These are phyloP conservation scores for Ctenoplectra terminalis DNA, from an alignment of 1,140 invertebrate genomes.

Conservation along the genomic window DNA sequence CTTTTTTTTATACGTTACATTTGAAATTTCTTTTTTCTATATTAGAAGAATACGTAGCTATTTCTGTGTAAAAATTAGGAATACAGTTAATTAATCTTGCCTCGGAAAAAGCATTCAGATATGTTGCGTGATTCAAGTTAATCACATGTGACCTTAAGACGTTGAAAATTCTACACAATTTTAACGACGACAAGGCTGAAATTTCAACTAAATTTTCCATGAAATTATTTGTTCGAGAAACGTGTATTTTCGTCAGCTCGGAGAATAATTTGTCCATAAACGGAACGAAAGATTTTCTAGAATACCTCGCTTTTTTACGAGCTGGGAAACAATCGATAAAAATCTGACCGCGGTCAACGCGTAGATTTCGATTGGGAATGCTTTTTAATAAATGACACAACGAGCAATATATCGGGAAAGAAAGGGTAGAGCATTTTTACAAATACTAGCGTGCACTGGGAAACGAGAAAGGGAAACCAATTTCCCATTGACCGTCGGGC, in stretches of 20 bases:
- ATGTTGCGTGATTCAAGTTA: slow-evolving; percentile 55
- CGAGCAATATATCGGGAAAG: neutral
- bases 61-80: neutral
- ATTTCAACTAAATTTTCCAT: neutral
- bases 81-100: slow-evolving; percentile 7
- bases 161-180: slow-evolving; percentile 52
- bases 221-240: too few relatives aligned
- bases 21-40: too few relatives aligned
- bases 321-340: neutral
- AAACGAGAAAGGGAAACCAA: slow-evolving; percentile 4
- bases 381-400: neutral
- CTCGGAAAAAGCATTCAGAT: neutral
- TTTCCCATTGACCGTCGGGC: slow-evolving; percentile 27
- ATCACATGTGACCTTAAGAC: slow-evolving; percentile 17
- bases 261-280: neutral
- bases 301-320: neutral
- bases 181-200: slow-evolving; percentile 15
- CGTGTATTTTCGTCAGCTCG: neutral
- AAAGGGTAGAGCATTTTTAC: slow-evolving; percentile 10
- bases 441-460: neutral
- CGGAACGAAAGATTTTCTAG: neutral
- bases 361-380: neutral
- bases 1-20: too few relatives aligned
- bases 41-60: too few relatives aligned
- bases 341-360: neutral